A percentile compares a stretch with the other conserved stretches of the same genome.
phyloP scores from a whole-genome alignment of 2,113 vertebrate genomes.

The Vulpes vulpes region DNA sequence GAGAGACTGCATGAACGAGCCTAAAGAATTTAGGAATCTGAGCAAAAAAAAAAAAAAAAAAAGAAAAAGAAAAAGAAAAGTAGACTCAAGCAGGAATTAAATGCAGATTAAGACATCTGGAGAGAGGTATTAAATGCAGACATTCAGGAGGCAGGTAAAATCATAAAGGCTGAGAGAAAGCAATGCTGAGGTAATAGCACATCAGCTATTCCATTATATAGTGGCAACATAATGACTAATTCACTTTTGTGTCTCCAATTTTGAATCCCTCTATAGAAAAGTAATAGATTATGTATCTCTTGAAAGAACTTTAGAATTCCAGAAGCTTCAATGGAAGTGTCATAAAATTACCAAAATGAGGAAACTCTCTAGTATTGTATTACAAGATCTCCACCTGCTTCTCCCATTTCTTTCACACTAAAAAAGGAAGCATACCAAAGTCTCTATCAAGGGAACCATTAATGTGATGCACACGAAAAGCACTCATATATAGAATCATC shows the following conservation, averaged over 20 bases:
- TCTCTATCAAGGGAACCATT: neutral
- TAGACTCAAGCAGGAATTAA: constrained; percentile 59
- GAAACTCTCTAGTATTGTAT: neutral
- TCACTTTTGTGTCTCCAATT: constrained; percentile 61
- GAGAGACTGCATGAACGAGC: neutral
- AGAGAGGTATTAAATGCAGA: constrained; percentile 68
- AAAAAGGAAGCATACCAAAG: neutral
- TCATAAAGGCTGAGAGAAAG: constrained; percentile 38
- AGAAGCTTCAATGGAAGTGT: constrained; percentile 49
- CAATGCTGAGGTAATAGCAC: neutral
- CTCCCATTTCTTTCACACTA: constrained; percentile 37
- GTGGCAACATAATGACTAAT: constrained; percentile 50
- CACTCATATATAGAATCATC: neutral
- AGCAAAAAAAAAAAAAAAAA: constrained; percentile 6
- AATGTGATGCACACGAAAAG: constrained; percentile 6
- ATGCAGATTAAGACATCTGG: constrained; percentile 78
- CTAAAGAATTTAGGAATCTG: constrained; percentile 52
- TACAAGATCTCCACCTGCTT: constrained; percentile 46
- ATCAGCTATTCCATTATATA: constrained; percentile 49
- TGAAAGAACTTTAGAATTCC: constrained; percentile 58
- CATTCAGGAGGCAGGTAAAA: constrained; percentile 61
- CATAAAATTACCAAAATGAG: constrained; percentile 59
- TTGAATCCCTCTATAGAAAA: constrained; percentile 53
- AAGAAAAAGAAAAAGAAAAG: neutral
- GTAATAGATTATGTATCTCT: constrained; percentile 59